phyloP scores from a whole-genome alignment of 2,888 invertebrate species.

The Diadegma fenestrale region DNA sequence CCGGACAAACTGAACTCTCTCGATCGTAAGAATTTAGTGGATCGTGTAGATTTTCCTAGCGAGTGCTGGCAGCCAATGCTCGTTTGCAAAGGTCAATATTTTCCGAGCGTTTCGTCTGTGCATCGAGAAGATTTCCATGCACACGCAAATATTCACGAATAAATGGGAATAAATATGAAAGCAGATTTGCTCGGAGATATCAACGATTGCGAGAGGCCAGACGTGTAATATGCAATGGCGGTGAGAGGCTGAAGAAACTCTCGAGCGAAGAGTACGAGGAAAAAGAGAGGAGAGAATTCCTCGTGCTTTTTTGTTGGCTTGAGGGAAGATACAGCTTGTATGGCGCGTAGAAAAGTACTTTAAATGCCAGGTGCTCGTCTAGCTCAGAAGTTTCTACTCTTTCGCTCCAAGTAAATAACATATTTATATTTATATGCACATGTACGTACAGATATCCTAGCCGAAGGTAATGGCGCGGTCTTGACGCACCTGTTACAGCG shows the following conservation, averaged over 20 bases:
- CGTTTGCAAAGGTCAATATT: not conserved
- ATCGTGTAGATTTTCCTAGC: not conserved
- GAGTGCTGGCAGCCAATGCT: not conserved
- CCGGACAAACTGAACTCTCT: not conserved
- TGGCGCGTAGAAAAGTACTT: conserved; percentile 5
- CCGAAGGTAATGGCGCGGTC: conserved; percentile 1
- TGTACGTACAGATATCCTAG: not conserved
- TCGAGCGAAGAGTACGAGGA: not conserved
- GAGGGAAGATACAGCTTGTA: conserved; percentile 5
- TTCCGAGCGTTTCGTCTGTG: not conserved
- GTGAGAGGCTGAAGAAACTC: not conserved
- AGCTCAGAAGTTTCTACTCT: conserved; percentile 17
- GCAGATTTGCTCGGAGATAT: not conserved
- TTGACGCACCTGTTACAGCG: conserved; percentile 52
- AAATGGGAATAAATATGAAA: not conserved
- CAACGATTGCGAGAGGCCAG: conserved; percentile 15
- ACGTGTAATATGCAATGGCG: conserved; percentile 19
- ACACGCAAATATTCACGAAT: not conserved
- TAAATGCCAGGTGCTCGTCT: conserved; percentile 15
- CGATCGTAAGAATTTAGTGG: not conserved
- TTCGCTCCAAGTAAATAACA: conserved; percentile 3
- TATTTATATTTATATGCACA: not conserved
- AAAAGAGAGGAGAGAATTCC: conserved; percentile 18
- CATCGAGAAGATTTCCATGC: not conserved
- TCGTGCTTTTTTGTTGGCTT: conserved; percentile 1